Evolutionary conservation across 2,113 vertebrate species (phyloP).

Genomic region (Alouatta palliata): DNA sequence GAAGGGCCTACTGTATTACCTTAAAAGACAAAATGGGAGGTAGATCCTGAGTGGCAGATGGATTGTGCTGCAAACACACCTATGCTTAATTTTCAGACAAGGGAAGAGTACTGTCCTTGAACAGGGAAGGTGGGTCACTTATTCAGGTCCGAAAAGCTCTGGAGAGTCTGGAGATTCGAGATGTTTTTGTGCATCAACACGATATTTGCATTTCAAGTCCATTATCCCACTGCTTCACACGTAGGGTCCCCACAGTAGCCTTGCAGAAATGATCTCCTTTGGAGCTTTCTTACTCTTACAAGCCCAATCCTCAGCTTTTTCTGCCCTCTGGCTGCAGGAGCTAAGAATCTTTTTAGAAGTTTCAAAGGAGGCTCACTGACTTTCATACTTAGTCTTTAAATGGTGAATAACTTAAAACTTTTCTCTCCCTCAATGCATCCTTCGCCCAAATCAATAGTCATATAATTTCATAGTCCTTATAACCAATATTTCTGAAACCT

Average conservation of each 20-base stretch:
- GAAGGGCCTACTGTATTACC: neutral
- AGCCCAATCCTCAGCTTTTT: neutral
- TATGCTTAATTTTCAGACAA: neutral
- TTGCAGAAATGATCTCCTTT: neutral
- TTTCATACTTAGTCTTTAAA: neutral
- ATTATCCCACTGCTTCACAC: neutral
- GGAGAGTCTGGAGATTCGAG: neutral
- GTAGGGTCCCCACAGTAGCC: neutral
- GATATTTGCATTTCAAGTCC: neutral
- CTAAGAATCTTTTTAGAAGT: neutral
- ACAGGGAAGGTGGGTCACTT: neutral
- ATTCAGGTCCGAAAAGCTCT: neutral
- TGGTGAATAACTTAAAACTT: neutral
- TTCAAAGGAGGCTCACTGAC: neutral
- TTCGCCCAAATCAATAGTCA: neutral
- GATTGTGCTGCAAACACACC: neutral
- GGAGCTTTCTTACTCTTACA: neutral
- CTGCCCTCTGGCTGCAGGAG: neutral
- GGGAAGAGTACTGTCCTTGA: neutral
- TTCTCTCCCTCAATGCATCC: neutral
- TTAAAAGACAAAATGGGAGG: neutral
- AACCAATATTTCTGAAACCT: neutral
- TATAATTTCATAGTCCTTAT: neutral
- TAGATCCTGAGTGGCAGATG: neutral
- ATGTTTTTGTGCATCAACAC: neutral